Conservation (phyloP, 2,113 vertebrate genomes). For the Rousettus leschenaultii region DNA sequence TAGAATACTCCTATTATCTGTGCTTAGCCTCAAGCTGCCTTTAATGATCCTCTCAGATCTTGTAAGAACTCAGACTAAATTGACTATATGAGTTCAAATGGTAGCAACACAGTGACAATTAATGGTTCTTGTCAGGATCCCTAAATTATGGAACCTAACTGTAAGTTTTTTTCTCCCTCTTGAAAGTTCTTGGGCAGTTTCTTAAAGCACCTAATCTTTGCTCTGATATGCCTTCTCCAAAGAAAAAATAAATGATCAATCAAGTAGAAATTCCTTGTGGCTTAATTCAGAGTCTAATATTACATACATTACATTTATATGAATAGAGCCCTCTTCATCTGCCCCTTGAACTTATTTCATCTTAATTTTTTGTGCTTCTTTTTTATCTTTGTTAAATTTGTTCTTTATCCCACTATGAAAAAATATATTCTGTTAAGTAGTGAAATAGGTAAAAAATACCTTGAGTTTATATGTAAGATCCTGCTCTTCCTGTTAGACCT, state of each 20-base stretch:
- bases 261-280: constrained; percentile 72
- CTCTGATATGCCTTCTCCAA: constrained; percentile 70
- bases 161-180: constrained; percentile 71
- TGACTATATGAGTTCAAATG: constrained; percentile 79
- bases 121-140: constrained; percentile 81
- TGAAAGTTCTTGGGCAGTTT: constrained; percentile 68
- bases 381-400: constrained; percentile 73
- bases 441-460: constrained; percentile 68
- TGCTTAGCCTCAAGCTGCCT: constrained; percentile 82
- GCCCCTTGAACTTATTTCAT: constrained; percentile 68
- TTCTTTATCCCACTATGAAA: constrained; percentile 18
- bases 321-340: constrained; percentile 61
- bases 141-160: constrained; percentile 76
- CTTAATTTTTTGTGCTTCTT: constrained; percentile 69
- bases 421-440: constrained; percentile 55
- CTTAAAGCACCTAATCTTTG: constrained; percentile 76
- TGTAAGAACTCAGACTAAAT: constrained; percentile 79
- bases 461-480: constrained; percentile 19
- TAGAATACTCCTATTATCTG: constrained; percentile 79
- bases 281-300: constrained; percentile 73
- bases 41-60: constrained; percentile 82
- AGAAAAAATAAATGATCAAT: constrained; percentile 76
- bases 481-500: constrained; percentile 54
- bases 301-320: constrained; percentile 66
- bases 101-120: constrained; percentile 79